Conservation (phyloP, 64 coral and sea anemone species). For the Pocillopora verrucosa region DNA sequence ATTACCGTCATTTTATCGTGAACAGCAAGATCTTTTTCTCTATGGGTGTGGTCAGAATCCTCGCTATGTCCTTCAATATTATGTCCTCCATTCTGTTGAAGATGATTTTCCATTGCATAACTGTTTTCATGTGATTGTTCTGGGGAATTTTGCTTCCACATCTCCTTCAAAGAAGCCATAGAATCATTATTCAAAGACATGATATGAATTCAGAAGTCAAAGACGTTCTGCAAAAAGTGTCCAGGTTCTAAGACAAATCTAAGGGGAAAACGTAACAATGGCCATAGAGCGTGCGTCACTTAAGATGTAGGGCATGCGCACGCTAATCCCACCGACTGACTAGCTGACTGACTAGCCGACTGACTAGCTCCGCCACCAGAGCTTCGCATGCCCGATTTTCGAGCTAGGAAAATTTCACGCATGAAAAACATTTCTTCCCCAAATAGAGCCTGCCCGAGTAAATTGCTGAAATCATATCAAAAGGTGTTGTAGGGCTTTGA, state of each 20-base stretch:
- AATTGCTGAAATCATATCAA: too few relatives aligned
- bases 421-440: background rate
- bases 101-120: background rate
- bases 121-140: background rate
- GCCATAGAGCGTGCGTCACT: background rate
- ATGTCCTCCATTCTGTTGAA: background rate
- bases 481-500: too few relatives aligned
- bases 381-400: too few relatives aligned
- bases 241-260: background rate
- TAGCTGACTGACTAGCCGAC: too few relatives aligned
- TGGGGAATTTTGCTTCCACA: background rate
- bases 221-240: background rate
- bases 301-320: background rate
- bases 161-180: background rate
- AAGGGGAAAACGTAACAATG: background rate
- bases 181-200: background rate
- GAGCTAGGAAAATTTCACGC: background rate
- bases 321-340: background rate
- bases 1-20: conserved; percentile 2
- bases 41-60: background rate
- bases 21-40: background rate
- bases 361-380: too few relatives aligned
- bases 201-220: background rate
- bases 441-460: too few relatives aligned
- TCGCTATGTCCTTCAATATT: background rate